These are phyloP conservation scores for Desmophyllum pertusum DNA, from an alignment of 92 coral and sea anemone species.

Conservation along the genomic window DNA sequence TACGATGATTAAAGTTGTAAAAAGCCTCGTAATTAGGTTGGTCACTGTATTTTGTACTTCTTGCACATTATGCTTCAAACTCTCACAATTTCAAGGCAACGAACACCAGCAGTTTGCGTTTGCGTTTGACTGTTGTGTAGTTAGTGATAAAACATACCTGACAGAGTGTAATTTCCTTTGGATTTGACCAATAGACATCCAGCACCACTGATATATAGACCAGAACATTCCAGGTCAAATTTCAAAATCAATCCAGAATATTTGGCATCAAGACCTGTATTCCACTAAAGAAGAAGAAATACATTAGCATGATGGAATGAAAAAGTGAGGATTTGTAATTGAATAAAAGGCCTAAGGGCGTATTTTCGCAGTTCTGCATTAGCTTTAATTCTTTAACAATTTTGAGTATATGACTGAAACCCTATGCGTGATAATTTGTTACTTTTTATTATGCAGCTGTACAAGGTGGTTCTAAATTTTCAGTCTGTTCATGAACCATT, in stretches of 20 bases:
- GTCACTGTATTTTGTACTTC: too few species aligned
- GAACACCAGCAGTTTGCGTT: too few species aligned
- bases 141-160: too few species aligned
- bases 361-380: neutral
- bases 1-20: too few species aligned
- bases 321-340: neutral
- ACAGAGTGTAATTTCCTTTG: constrained; percentile 19
- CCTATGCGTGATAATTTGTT: neutral
- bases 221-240: neutral
- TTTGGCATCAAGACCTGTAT: constrained; percentile 11
- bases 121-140: too few species aligned
- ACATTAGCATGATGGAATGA: too few species aligned
- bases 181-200: constrained; percentile 25
- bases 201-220: neutral
- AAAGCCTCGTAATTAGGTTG: too few species aligned
- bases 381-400: neutral
- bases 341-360: neutral
- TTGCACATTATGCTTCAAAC: too few species aligned
- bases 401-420: neutral
- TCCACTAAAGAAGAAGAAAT: constrained; percentile 13
- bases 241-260: constrained; percentile 28
- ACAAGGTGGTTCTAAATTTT: neutral
- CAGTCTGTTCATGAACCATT: too few species aligned
- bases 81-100: too few species aligned
- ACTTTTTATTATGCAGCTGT: neutral